Percentiles rank a stretch among this genome's conserved stretches.
Evolutionary conservation across 2,113 vertebrate species (phyloP).

Genomic region (Sorex araneus): DNA sequence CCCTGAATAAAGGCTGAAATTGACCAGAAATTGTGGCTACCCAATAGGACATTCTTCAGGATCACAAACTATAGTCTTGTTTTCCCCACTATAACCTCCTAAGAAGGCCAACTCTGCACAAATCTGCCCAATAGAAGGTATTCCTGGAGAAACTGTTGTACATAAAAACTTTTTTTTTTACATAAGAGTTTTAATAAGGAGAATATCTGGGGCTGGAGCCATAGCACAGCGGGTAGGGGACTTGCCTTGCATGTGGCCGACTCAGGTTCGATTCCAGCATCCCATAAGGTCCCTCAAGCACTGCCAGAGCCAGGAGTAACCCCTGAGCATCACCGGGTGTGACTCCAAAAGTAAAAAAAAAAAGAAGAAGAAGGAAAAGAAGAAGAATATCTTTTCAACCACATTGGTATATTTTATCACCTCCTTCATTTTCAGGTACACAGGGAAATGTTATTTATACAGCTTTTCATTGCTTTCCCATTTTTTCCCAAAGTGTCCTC

Average conservation of each 20-base stretch:
- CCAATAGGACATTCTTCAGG: not conserved
- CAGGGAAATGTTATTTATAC: not conserved
- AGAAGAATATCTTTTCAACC: constrained; percentile 41
- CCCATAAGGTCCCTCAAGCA: no score
- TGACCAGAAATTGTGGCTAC: constrained; percentile 3
- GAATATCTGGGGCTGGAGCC: no score
- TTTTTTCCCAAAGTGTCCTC: not conserved
- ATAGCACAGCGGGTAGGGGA: no score
- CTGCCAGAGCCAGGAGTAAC: no score
- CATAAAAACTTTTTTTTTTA: not conserved
- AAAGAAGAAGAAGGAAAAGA: no score
- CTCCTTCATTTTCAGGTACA: constrained; percentile 23
- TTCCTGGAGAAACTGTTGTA: not conserved
- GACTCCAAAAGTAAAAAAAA: no score
- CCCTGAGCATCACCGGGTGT: no score
- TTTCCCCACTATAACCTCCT: no score
- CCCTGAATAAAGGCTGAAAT: constrained; percentile 26
- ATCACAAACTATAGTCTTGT: not conserved
- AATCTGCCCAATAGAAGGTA: no score
- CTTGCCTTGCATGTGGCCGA: no score
- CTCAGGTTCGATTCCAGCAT: no score
- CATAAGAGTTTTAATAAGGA: not conserved
- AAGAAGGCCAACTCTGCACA: no score
- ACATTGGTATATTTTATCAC: not conserved
- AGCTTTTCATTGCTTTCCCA: constrained; percentile 49